These are phyloP conservation scores for Heliconius erato DNA, from an alignment of 2,888 invertebrate species.

Conservation along the genomic window DNA sequence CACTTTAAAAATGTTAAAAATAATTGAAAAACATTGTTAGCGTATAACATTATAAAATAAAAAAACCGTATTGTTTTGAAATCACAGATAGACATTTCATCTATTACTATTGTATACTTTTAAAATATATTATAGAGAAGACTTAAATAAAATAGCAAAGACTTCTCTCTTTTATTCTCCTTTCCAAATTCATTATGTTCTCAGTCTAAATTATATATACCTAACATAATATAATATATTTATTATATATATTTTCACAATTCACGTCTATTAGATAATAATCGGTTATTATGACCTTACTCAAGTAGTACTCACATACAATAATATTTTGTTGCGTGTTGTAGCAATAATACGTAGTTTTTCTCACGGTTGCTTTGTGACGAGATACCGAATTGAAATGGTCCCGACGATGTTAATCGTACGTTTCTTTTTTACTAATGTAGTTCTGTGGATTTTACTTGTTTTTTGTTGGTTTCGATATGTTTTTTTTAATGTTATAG, in stretches of 20 bases:
- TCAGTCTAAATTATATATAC: neutral
- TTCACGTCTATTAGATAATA: slow-evolving; percentile 57
- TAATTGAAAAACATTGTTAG: too few relatives aligned
- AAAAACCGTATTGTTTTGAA: too few relatives aligned
- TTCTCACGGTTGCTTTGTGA: slow-evolving; percentile 54
- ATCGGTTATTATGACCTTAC: slow-evolving; percentile 57
- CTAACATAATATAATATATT: neutral
- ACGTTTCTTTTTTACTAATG: neutral
- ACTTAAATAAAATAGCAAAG: neutral
- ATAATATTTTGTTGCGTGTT: slow-evolving; percentile 55
- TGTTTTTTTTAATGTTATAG: neutral
- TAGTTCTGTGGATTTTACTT: neutral
- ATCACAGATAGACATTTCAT: too few relatives aligned
- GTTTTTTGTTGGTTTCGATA: neutral
- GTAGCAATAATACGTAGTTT: slow-evolving; percentile 54
- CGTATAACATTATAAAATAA: too few relatives aligned
- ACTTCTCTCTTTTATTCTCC: neutral
- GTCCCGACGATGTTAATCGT: slow-evolving; percentile 12
- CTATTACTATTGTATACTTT: too few relatives aligned
- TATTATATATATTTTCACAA: slow-evolving; percentile 54
- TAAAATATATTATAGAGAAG: too few relatives aligned
- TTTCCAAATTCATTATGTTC: neutral
- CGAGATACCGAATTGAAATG: slow-evolving; percentile 45
- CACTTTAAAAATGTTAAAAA: too few relatives aligned
- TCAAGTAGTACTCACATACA: slow-evolving; percentile 50